phyloP scores from a whole-genome alignment of 1,140 invertebrate genomes.

The Adoxophyes honmai region DNA sequence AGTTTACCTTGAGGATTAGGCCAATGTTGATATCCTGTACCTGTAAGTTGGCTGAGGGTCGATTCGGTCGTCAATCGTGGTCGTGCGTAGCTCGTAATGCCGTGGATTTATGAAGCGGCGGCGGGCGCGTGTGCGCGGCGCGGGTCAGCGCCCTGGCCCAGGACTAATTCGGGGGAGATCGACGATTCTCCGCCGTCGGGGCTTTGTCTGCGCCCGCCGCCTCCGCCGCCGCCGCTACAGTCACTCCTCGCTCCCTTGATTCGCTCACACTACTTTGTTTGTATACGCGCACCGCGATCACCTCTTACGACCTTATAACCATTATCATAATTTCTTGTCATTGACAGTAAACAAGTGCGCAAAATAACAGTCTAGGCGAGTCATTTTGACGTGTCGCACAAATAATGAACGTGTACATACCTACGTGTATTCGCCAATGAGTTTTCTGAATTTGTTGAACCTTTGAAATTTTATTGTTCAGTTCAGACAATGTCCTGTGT shows the following conservation, averaged over 20 bases:
- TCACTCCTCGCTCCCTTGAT: neutral
- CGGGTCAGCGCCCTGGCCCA: slow-evolving; percentile 68
- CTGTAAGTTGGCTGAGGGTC: slow-evolving; percentile 9
- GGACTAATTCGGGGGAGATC: slow-evolving; percentile 74
- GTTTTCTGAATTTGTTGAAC: slow-evolving; percentile 1
- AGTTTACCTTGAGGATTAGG: neutral
- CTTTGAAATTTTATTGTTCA: slow-evolving; percentile 7
- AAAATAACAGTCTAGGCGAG: slow-evolving; percentile 11
- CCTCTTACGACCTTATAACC: slow-evolving; percentile 21
- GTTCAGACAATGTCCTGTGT: slow-evolving; percentile 6
- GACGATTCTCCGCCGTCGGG: slow-evolving; percentile 58
- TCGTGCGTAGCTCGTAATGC: slow-evolving; percentile 18
- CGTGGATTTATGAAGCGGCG: slow-evolving; percentile 24
- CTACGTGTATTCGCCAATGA: neutral
- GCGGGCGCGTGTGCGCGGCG: slow-evolving; percentile 35
- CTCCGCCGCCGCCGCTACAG: slow-evolving; percentile 29
- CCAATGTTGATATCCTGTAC: slow-evolving; percentile 15
- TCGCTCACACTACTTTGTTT: slow-evolving; percentile 37
- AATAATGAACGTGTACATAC: neutral
- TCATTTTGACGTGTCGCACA: no score
- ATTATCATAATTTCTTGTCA: slow-evolving; percentile 25
- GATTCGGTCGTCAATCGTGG: slow-evolving; percentile 14
- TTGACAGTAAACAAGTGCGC: slow-evolving; percentile 20
- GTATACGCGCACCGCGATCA: slow-evolving; percentile 7
- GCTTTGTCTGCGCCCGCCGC: slow-evolving; percentile 66